Evolutionary conservation across 2,888 invertebrate species (phyloP).

Genomic region (Phyto melanocephala): DNA sequence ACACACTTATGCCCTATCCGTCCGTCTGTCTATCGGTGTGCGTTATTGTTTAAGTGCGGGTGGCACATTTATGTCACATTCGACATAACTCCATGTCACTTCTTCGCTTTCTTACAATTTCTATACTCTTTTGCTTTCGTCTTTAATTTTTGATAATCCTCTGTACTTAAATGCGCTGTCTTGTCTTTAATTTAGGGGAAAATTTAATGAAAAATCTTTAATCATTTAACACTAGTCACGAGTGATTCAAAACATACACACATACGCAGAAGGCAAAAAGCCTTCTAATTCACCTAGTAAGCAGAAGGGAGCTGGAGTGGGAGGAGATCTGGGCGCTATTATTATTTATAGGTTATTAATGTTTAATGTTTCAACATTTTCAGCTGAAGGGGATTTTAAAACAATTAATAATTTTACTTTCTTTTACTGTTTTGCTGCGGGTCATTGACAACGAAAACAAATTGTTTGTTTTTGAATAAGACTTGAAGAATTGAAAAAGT

Average conservation of each 20-base stretch:
- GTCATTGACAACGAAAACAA: constrained; percentile 59
- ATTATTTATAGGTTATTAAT: constrained; percentile 63
- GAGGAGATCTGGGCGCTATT: constrained; percentile 31
- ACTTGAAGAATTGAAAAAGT: constrained; percentile 32
- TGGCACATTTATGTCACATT: constrained; percentile 61
- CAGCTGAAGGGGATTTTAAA: constrained; percentile 39
- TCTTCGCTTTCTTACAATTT: constrained; percentile 11
- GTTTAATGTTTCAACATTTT: constrained; percentile 45
- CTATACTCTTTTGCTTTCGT: constrained; percentile 8
- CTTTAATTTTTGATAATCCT: constrained; percentile 49
- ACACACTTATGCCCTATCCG: constrained; percentile 42
- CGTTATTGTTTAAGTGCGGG: constrained; percentile 55
- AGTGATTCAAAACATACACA: constrained; percentile 38
- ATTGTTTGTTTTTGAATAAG: constrained; percentile 29
- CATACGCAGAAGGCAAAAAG: neutral
- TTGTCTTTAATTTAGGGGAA: constrained; percentile 38
- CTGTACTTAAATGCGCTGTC: constrained; percentile 26
- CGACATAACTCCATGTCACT: constrained; percentile 46
- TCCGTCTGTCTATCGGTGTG: neutral
- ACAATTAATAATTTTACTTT: constrained; percentile 56
- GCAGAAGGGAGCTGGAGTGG: neutral
- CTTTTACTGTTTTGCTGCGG: constrained; percentile 34
- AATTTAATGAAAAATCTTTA: constrained; percentile 1
- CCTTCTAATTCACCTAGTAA: neutral
- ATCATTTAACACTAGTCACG: constrained; percentile 62